Evolutionary conservation across 2,888 invertebrate genomes (phyloP).

Genomic region (Clepsis dumicolana): DNA sequence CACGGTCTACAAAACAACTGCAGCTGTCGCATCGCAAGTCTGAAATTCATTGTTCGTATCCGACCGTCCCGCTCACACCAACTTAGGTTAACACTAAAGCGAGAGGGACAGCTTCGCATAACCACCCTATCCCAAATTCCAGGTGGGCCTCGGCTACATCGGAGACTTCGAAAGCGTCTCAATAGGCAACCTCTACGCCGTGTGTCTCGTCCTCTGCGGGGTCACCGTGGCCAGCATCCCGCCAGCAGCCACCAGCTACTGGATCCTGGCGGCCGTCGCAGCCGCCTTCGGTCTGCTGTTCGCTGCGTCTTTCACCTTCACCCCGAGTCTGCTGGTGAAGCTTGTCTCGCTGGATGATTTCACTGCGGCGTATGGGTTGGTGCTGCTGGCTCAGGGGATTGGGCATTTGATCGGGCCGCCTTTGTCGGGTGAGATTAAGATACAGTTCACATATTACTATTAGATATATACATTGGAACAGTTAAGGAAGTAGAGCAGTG

Average conservation of each 20-base stretch:
- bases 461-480: no score
- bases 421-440: conserved; percentile 92
- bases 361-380: conserved; percentile 96
- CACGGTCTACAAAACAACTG: no score
- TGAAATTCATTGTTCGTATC: no score
- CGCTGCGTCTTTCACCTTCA: conserved; percentile 96
- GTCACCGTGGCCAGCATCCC: conserved; percentile 88
- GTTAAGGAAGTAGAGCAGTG: no score
- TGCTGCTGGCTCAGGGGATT: conserved; percentile 95
- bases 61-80: no score
- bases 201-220: conserved; percentile 90
- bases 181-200: conserved; percentile 93
- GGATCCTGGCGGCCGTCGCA: conserved; percentile 79
- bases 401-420: conserved; percentile 97
- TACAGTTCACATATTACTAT: background rate
- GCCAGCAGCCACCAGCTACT: conserved; percentile 78
- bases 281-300: conserved; percentile 95
- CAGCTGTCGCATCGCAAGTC: no score
- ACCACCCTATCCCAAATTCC: conserved; percentile 48
- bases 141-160: conserved; percentile 94
- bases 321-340: conserved; percentile 95
- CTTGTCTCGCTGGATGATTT: conserved; percentile 96
- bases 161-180: conserved; percentile 95
- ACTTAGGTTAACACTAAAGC: no score
- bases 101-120: no score